phyloP scores from a whole-genome alignment of 1,140 invertebrate genomes.

The Chionoecetes opilio region DNA sequence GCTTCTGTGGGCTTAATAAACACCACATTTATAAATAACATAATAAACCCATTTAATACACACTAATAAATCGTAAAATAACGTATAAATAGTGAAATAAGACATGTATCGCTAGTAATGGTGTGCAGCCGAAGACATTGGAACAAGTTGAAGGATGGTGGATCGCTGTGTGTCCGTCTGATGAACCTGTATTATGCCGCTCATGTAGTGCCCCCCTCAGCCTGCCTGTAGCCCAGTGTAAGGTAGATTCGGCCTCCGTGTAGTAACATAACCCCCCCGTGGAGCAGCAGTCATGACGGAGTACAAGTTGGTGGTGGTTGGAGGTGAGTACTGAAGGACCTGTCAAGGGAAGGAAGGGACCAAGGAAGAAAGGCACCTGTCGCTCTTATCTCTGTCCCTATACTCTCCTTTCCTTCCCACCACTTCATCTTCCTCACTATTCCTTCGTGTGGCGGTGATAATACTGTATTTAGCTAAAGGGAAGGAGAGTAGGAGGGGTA shows the following conservation, averaged over 20 bases:
- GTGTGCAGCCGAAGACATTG: background rate
- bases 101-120: background rate
- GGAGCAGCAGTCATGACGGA: slow-evolving; percentile 71
- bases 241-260: slow-evolving; percentile 30
- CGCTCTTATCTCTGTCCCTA: background rate
- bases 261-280: background rate
- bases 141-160: slow-evolving; percentile 46
- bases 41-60: background rate
- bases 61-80: background rate
- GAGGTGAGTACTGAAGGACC: slow-evolving; percentile 72
- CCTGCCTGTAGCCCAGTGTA: slow-evolving; percentile 42
- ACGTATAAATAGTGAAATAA: background rate
- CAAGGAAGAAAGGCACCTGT: background rate
- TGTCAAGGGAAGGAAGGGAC: background rate
- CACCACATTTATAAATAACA: background rate
- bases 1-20: no score
- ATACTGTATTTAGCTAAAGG: no score
- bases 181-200: slow-evolving; percentile 62
- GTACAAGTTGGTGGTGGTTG: slow-evolving; percentile 78
- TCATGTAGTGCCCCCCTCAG: slow-evolving; percentile 64
- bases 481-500: background rate
- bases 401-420: background rate
- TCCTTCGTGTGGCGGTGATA: background rate
- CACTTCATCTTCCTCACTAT: background rate
- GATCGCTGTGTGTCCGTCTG: slow-evolving; percentile 38